Evolutionary conservation across 2,113 vertebrate species (phyloP).

Genomic region (Coryphaenoides rupestris): DNA sequence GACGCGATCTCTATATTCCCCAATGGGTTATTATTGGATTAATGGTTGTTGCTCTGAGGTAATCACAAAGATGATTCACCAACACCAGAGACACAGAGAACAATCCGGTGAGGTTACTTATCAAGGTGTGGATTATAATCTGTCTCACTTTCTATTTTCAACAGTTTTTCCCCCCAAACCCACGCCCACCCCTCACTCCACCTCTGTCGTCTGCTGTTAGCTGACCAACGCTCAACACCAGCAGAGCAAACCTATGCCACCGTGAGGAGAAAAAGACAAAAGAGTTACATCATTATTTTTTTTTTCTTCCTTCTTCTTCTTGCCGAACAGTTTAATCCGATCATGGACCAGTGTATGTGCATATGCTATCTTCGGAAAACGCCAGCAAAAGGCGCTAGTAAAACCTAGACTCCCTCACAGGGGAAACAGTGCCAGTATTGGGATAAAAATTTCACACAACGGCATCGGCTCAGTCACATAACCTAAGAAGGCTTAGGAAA

Average conservation of each 20-base stretch:
- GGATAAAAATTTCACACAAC: conserved; percentile 77
- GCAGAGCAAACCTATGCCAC: conserved; percentile 70
- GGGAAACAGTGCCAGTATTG: conserved; percentile 72
- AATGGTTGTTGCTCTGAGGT: conserved; percentile 30
- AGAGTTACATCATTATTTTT: conserved; percentile 77
- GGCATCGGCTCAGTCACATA: conserved; percentile 72
- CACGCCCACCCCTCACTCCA: no score
- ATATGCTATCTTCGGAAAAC: conserved; percentile 77
- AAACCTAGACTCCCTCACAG: conserved; percentile 78
- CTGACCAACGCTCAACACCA: conserved; percentile 68
- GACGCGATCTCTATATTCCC: conserved; percentile 32
- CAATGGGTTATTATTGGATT: conserved; percentile 12
- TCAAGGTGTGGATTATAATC: neutral
- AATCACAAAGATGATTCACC: conserved; percentile 45
- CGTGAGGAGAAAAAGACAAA: conserved; percentile 75
- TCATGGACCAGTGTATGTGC: conserved; percentile 75
- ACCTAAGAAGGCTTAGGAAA: conserved; percentile 75
- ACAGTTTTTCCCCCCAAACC: conserved; percentile 20
- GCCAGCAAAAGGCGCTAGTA: conserved; percentile 76
- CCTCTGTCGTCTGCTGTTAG: conserved; percentile 44
- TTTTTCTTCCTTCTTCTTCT: no score
- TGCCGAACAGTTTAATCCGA: conserved; percentile 77
- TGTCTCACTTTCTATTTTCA: neutral
- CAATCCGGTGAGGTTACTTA: no score
- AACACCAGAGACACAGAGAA: neutral